These are phyloP conservation scores for Goniozus legneri DNA, from an alignment of 1,140 invertebrate species.

Conservation along the genomic window DNA sequence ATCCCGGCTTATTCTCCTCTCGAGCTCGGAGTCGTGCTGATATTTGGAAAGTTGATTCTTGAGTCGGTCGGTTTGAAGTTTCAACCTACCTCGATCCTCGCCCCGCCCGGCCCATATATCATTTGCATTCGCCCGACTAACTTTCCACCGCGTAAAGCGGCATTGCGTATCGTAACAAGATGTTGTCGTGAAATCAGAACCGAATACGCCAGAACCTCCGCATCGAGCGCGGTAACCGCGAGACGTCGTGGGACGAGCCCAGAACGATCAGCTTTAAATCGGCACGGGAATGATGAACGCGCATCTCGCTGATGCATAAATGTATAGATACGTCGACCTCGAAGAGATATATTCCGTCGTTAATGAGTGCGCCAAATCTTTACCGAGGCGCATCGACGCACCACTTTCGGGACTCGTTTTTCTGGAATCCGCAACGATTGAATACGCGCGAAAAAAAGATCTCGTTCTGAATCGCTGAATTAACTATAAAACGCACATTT, in stretches of 20 bases:
- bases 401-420: no score
- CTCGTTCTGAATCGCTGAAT: no score
- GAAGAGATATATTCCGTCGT: no score
- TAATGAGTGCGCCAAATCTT: no score
- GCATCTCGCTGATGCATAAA: constrained; percentile 5
- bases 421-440: constrained; percentile 3
- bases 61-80: constrained; percentile 7
- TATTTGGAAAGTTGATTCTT: constrained; percentile 16
- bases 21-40: no score
- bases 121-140: constrained; percentile 2
- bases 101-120: constrained; percentile 1
- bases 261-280: constrained; percentile 9
- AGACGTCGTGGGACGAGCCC: constrained; percentile 4
- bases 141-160: constrained; percentile 12
- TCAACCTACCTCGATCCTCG: neutral
- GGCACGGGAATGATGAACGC: no score
- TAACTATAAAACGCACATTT: no score
- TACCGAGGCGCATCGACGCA: no score
- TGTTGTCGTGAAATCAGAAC: constrained; percentile 9
- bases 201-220: constrained; percentile 1
- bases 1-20: no score
- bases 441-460: constrained; percentile 2
- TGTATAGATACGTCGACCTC: no score
- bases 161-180: constrained; percentile 16
- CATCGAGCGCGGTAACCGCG: neutral